These are phyloP conservation scores for Sminthurides bifidus DNA, from an alignment of 1,140 invertebrate genomes.

Conservation along the genomic window DNA sequence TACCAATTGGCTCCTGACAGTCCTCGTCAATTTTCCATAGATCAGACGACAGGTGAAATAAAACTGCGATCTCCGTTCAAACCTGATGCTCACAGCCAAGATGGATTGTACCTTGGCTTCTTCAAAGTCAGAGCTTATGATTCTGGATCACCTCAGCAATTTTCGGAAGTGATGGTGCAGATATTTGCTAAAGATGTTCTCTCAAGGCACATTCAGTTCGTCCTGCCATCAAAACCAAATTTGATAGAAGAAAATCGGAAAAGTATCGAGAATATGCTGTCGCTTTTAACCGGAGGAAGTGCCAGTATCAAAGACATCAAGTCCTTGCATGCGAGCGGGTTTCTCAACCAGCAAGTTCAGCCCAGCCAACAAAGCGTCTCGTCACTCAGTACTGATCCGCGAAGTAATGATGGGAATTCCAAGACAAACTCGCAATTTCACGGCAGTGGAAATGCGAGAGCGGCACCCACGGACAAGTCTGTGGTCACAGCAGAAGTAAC, in stretches of 20 bases:
- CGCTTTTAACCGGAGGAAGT: slow-evolving; percentile 20
- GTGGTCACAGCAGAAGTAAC: slow-evolving; percentile 24
- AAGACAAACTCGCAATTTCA: background rate
- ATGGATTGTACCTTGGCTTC: slow-evolving; percentile 20
- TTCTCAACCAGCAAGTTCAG: background rate
- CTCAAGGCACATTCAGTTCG: slow-evolving; percentile 22
- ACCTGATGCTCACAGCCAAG: background rate
- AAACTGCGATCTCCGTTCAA: slow-evolving; percentile 10
- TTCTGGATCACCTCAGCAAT: slow-evolving; percentile 19
- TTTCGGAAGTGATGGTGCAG: slow-evolving; percentile 19
- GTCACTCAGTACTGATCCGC: background rate
- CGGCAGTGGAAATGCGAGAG: background rate
- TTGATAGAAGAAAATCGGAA: slow-evolving; percentile 17
- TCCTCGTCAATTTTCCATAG: slow-evolving; percentile 11
- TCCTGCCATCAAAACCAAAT: slow-evolving; percentile 18
- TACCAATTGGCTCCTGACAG: slow-evolving; percentile 20
- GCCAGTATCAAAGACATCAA: slow-evolving; percentile 10
- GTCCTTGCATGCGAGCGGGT: background rate
- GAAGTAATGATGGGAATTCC: too few species aligned
- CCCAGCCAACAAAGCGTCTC: background rate
- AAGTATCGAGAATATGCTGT: slow-evolving; percentile 25
- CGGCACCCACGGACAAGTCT: slow-evolving; percentile 15
- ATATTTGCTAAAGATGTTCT: slow-evolving; percentile 28
- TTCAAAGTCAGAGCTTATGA: slow-evolving; percentile 23
- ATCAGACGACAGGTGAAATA: slow-evolving; percentile 18